These are phyloP conservation scores for Phaethon lepturus DNA, from an alignment of 2,113 vertebrate species.

Conservation along the genomic window DNA sequence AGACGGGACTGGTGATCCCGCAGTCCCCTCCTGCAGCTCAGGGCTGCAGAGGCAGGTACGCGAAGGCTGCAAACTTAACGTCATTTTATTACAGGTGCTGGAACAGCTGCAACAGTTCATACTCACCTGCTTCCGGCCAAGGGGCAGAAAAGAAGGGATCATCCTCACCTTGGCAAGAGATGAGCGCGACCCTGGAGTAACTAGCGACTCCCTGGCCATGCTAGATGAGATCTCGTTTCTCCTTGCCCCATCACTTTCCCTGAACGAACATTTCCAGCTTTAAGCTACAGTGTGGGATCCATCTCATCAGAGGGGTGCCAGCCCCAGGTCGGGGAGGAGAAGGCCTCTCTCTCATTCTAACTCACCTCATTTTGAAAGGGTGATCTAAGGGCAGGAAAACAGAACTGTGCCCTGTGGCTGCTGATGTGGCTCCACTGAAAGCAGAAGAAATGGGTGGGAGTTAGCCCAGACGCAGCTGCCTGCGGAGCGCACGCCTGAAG, in stretches of 20 bases:
- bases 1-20: neutral
- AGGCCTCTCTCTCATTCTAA: neutral
- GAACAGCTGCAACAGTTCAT: neutral
- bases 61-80: neutral
- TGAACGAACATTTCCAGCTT: neutral
- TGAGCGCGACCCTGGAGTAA: neutral
- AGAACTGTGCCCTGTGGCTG: rapidly evolving
- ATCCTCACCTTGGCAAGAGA: neutral
- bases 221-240: neutral
- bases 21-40: neutral
- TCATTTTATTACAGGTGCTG: neutral
- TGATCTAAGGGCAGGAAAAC: neutral
- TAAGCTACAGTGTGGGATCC: neutral
- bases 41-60: neutral
- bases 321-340: neutral
- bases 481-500: rapidly evolving
- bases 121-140: neutral
- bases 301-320: neutral
- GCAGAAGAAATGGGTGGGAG: neutral
- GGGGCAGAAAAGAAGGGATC: neutral
- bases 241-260: neutral
- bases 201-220: neutral
- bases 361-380: neutral
- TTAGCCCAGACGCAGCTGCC: neutral
- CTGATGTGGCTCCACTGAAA: neutral